Evolutionary conservation across 1,140 invertebrate species (phyloP), one percentile per base, ranked within the genome.

Genomic region (Triops cancriformis): DNA sequence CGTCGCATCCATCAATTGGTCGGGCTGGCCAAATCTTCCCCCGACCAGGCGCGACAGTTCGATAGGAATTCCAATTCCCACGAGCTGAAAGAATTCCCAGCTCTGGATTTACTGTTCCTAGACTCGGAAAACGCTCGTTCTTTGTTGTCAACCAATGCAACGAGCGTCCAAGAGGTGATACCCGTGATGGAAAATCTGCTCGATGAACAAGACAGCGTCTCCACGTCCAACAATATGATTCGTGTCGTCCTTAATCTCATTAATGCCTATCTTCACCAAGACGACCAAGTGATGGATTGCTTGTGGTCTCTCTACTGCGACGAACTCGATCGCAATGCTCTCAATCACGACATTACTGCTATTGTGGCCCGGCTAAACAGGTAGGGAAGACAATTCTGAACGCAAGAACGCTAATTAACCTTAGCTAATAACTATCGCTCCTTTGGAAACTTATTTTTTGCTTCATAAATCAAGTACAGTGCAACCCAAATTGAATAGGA

Each of bases 1-100:
- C 51, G 51, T 64, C 51, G 51, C 51, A 64, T 64, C 51, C 51
- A 64, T 64, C 51, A 64, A 14, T 64, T 64, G 51, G 51, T 64
- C 5, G 51, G 51, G 23, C n/a, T 64, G 9, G 18, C 51, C 6
- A 64, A 64, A 6, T 9, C 51, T 64, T 23, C n/a, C 2, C 31
- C 31, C 51, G 51, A 23, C 6, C 18, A 64, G 23, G 51, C 51
- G 0, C 51, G 51, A 64, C 14, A 64, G 10, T 64, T 64, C 6
- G 18, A 64, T 6, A 6, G 18, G 23, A 6, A 64, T 23, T 23
- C 23, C 18, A 7, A 64, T 23, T 14, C 51, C 14, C 18, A 64
- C 9, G 18, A 18, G 51, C 51, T n/a, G 51, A 64, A 64, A 6
- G 51, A 64, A 64, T 64, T 64, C 51, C 51, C 51, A 23, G 51